These are phyloP conservation scores for Drosophila suzukii DNA, from an alignment of 1,140 invertebrate genomes.

Conservation along the genomic window DNA sequence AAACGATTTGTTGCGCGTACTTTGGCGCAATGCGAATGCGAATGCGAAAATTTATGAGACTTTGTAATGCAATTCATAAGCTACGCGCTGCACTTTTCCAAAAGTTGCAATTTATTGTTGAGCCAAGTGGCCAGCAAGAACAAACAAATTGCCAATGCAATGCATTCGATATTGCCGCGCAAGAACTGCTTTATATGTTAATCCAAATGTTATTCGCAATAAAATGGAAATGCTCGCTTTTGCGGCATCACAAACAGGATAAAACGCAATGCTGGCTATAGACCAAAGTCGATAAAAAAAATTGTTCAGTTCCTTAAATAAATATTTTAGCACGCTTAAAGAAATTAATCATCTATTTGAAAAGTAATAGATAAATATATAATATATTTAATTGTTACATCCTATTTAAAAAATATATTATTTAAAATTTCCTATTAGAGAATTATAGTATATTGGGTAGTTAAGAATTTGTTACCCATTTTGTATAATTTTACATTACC, in stretches of 20 bases:
- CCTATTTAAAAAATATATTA: too few species aligned
- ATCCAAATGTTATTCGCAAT: constrained; percentile 45
- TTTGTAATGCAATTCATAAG: constrained; percentile 80
- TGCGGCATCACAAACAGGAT: neutral
- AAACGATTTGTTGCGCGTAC: constrained; percentile 75
- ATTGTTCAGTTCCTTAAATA: too few species aligned
- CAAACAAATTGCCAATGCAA: constrained; percentile 49
- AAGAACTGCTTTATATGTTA: constrained; percentile 65
- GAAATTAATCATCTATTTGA: too few species aligned
- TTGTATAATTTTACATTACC: neutral
- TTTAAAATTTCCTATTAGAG: too few species aligned
- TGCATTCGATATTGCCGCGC: constrained; percentile 10
- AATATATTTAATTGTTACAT: too few species aligned
- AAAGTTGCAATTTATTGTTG: constrained; percentile 63
- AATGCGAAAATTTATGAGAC: constrained; percentile 65
- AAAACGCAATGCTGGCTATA: neutral
- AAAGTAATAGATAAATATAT: too few species aligned
- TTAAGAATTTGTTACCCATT: too few species aligned
- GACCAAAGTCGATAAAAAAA: neutral
- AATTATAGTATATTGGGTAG: too few species aligned
- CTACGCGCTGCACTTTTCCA: constrained; percentile 40
- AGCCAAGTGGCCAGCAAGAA: constrained; percentile 55
- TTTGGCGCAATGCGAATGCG: constrained; percentile 56
- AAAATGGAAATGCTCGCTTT: constrained; percentile 21
- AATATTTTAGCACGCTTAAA: too few species aligned